Evolutionary conservation across 2,113 vertebrate species (phyloP).

Genomic region (Trichomycterus rosablanca): DNA sequence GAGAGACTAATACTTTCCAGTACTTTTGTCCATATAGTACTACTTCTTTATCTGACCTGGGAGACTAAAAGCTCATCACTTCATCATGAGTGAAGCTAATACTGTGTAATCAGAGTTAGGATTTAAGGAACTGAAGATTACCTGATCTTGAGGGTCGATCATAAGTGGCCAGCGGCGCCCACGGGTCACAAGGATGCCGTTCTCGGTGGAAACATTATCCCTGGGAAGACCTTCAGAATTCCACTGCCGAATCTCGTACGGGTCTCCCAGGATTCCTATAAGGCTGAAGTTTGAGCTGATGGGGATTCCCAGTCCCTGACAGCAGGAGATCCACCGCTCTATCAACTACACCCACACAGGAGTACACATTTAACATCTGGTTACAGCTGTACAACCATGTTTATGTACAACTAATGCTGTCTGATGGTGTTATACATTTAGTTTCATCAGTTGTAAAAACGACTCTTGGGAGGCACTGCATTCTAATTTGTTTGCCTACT

Average conservation of each 20-base stretch:
- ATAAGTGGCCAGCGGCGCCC: constrained; percentile 81
- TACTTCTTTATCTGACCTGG: no score
- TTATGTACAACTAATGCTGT: no score
- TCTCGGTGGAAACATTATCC: constrained; percentile 77
- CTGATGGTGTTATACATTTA: no score
- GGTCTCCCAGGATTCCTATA: constrained; percentile 74
- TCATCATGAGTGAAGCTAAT: no score
- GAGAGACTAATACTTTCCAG: no score
- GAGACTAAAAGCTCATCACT: no score
- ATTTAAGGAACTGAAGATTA: constrained; percentile 45
- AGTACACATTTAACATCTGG: constrained; percentile 23
- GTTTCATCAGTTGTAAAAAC: no score
- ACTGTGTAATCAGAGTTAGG: no score
- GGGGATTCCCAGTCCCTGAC: constrained; percentile 71
- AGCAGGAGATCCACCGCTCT: constrained; percentile 73
- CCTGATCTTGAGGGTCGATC: constrained; percentile 86
- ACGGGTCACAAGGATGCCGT: constrained; percentile 76
- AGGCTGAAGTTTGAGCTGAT: constrained; percentile 77
- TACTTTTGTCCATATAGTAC: no score
- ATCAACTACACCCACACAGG: constrained; percentile 63
- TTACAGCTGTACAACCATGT: no score
- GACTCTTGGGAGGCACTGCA: no score
- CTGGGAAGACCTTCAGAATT: constrained; percentile 77
- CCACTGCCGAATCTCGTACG: constrained; percentile 79
- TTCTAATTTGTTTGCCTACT: no score